These are phyloP conservation scores for Oscheius sp. DNA, from an alignment of 2,888 invertebrate species.

Conservation along the genomic window DNA sequence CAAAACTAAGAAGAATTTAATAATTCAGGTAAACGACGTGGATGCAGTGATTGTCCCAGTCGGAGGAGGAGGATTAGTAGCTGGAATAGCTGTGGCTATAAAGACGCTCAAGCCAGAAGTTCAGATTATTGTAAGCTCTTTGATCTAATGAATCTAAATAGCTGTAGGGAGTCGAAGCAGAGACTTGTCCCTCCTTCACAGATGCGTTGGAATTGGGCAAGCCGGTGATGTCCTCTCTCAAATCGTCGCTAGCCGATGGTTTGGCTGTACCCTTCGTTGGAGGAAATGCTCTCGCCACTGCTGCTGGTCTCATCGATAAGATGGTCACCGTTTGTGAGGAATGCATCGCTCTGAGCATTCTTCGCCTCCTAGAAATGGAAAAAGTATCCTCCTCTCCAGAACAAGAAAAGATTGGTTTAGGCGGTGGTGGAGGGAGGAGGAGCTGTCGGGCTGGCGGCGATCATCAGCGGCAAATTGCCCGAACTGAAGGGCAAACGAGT, in stretches of 20 bases:
- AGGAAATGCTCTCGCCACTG: constrained; percentile 83
- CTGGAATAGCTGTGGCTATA: constrained; percentile 87
- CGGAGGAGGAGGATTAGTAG: constrained; percentile 91
- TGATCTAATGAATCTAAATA: not conserved
- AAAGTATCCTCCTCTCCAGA: constrained; percentile 46
- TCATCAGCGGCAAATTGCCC: constrained; percentile 82
- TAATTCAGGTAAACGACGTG: constrained; percentile 77
- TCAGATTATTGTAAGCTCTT: constrained; percentile 83
- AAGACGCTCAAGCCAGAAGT: constrained; percentile 85
- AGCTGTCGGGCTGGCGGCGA: constrained; percentile 82
- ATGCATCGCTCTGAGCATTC: constrained; percentile 73
- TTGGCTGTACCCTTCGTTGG: constrained; percentile 88
- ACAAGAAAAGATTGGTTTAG: too few species aligned
- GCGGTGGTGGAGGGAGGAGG: constrained; percentile 91
- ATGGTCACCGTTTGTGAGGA: constrained; percentile 71
- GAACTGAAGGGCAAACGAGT: constrained; percentile 81
- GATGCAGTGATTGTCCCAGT: constrained; percentile 91
- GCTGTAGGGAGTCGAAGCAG: constrained; percentile 85
- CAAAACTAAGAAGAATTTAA: not conserved
- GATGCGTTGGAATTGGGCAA: constrained; percentile 79
- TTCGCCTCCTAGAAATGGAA: constrained; percentile 72
- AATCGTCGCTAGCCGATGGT: constrained; percentile 86
- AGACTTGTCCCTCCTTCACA: constrained; percentile 86
- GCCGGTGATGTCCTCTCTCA: constrained; percentile 78
- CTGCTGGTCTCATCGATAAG: constrained; percentile 78